A percentile compares a stretch with the other conserved stretches of the same genome.
Conservation (phyloP, 2,888 invertebrate species). For the Patella depressa region DNA sequence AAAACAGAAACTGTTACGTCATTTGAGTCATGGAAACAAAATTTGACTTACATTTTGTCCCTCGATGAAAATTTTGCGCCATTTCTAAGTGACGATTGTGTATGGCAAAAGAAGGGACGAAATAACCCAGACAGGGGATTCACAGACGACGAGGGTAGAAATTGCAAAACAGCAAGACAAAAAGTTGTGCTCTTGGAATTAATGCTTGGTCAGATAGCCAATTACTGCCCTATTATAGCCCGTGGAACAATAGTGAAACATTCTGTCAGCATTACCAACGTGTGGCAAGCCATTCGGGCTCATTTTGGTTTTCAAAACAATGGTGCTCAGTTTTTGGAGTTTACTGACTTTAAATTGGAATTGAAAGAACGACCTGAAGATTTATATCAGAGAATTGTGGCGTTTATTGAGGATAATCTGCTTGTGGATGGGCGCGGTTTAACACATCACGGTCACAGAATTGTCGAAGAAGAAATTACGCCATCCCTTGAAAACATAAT, state of each 20-base stretch:
- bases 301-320: slow-evolving; percentile 7
- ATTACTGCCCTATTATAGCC: not conserved
- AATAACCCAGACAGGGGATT: not conserved
- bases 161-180: not conserved
- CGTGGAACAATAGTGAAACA: not conserved
- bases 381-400: not conserved
- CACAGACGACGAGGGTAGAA: not conserved
- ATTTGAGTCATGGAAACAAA: too few relatives aligned
- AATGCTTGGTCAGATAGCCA: not conserved
- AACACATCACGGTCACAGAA: not conserved
- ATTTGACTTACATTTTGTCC: too few relatives aligned
- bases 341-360: not conserved
- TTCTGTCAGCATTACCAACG: not conserved
- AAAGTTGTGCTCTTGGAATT: not conserved
- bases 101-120: not conserved
- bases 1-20: slow-evolving; percentile 3
- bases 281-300: slow-evolving; percentile 5
- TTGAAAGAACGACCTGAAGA: not conserved
- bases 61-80: too few relatives aligned
- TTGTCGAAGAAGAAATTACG: not conserved
- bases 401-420: not conserved
- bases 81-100: not conserved
- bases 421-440: not conserved
- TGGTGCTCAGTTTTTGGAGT: not conserved
- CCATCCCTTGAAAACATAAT: not conserved